phyloP scores from a whole-genome alignment of 53 echinoderm and acorn worm species.

The Luidia sarsii region DNA sequence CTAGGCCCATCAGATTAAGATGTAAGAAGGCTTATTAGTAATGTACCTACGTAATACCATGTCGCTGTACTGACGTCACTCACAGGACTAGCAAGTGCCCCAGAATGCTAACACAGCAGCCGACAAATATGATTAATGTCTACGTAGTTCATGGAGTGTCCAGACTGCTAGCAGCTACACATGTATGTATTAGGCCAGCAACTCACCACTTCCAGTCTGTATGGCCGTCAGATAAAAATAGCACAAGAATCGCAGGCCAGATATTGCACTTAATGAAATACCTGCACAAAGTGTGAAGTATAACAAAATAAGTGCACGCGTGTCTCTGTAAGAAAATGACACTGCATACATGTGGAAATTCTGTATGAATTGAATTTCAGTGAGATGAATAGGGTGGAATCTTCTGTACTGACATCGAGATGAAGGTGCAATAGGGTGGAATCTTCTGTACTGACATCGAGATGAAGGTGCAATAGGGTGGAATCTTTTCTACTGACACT shows the following conservation, averaged over 20 bases:
- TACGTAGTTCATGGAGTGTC: slow-evolving; percentile 29
- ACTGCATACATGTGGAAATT: not conserved
- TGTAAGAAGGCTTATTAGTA: slow-evolving; percentile 41
- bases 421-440: no score
- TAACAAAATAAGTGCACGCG: slow-evolving; percentile 7
- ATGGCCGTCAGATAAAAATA: slow-evolving; percentile 27
- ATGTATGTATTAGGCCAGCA: slow-evolving; percentile 45
- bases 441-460: no score
- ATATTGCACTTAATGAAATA: slow-evolving; percentile 11
- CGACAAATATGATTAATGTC: slow-evolving; percentile 55
- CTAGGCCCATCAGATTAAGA: slow-evolving; percentile 25
- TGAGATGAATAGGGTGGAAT: no score
- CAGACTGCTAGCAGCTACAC: slow-evolving; percentile 37
- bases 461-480: no score
- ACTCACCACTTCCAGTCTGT: slow-evolving; percentile 25
- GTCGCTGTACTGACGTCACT: slow-evolving; percentile 39
- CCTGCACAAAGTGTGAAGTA: not conserved
- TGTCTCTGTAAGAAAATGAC: not conserved
- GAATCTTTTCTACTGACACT: no score
- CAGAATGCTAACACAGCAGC: slow-evolving; percentile 39
- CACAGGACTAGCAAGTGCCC: slow-evolving; percentile 36
- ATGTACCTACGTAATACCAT: slow-evolving; percentile 47
- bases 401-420: no score
- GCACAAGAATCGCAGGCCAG: not conserved
- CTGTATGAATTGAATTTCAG: no score